Evolutionary conservation across 2,888 invertebrate species (phyloP).

Genomic region (Mythimna impura): DNA sequence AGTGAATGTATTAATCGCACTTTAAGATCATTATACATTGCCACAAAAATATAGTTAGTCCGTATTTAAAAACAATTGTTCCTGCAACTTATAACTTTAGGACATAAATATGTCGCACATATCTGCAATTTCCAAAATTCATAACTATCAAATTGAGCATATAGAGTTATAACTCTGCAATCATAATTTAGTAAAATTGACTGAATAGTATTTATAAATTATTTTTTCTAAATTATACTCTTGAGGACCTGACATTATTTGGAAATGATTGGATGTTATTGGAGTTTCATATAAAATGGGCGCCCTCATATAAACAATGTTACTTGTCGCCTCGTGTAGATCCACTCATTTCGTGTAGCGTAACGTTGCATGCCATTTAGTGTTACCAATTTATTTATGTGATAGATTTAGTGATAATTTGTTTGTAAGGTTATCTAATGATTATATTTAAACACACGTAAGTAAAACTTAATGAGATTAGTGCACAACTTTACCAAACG

Average conservation of each 20-base stretch:
- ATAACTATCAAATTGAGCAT: conserved; percentile 22
- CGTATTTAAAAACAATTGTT: conserved; percentile 62
- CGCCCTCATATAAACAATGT: conserved; percentile 1
- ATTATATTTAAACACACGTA: conserved; percentile 45
- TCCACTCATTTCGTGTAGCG: conserved; percentile 18
- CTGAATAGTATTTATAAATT: conserved; percentile 68
- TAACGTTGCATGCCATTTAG: conserved; percentile 52
- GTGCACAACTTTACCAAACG: conserved; percentile 44
- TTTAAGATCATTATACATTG: conserved; percentile 25
- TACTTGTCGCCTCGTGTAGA: conserved; percentile 18
- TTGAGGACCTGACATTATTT: conserved; percentile 30
- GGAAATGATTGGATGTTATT: conserved; percentile 33
- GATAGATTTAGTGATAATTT: conserved; percentile 76
- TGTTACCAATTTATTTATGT: conserved; percentile 70
- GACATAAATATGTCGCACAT: conserved; percentile 22
- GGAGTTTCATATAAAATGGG: conserved; percentile 25
- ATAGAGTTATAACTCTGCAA: conserved; percentile 29
- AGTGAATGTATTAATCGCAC: conserved; percentile 21
- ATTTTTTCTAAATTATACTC: conserved; percentile 61
- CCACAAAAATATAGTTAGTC: conserved; percentile 34
- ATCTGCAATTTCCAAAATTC: conserved; percentile 24
- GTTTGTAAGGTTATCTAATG: conserved; percentile 54
- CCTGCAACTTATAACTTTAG: conserved; percentile 46
- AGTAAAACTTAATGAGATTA: conserved; percentile 41
- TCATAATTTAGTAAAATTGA: conserved; percentile 56